A percentile compares a stretch with the other conserved stretches of the same genome.
Conservation (phyloP, 2,113 vertebrate species). For the Pygoscelis antarcticus region DNA sequence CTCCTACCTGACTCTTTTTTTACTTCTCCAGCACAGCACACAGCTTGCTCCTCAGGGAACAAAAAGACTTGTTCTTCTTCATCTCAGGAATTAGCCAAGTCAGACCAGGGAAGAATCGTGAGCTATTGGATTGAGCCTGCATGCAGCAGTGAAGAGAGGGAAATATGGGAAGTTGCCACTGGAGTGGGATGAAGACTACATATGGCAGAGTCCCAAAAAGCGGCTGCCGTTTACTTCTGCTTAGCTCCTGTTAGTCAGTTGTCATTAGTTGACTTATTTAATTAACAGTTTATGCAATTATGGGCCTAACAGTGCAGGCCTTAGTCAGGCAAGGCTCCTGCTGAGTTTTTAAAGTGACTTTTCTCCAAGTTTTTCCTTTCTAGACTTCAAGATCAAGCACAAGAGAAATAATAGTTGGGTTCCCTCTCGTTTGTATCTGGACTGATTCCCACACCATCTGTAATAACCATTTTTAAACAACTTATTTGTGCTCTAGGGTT, state of each 20-base stretch:
- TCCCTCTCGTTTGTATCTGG: neutral
- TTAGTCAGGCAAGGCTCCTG: neutral
- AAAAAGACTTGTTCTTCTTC: neutral
- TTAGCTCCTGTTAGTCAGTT: neutral
- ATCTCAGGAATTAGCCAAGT: neutral
- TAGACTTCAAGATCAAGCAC: neutral
- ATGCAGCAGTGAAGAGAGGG: neutral
- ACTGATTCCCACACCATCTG: neutral
- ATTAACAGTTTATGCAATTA: conserved; percentile 8
- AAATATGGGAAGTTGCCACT: neutral
- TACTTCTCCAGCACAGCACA: neutral
- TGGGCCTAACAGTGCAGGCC: neutral
- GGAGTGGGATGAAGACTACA: neutral
- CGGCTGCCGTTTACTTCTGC: neutral
- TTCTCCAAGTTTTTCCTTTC: neutral
- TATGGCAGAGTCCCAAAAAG: neutral
- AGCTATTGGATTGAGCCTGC: neutral
- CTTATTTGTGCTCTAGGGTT: neutral
- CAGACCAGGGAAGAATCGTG: neutral
- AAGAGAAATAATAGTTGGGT: neutral
- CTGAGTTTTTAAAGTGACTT: neutral
- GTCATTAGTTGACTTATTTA: neutral
- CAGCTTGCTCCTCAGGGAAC: neutral
- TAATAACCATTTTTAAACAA: neutral
- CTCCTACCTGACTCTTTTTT: neutral